These are phyloP conservation scores for Taxidea taxus DNA, from an alignment of 2,113 vertebrate genomes.

Conservation along the genomic window DNA sequence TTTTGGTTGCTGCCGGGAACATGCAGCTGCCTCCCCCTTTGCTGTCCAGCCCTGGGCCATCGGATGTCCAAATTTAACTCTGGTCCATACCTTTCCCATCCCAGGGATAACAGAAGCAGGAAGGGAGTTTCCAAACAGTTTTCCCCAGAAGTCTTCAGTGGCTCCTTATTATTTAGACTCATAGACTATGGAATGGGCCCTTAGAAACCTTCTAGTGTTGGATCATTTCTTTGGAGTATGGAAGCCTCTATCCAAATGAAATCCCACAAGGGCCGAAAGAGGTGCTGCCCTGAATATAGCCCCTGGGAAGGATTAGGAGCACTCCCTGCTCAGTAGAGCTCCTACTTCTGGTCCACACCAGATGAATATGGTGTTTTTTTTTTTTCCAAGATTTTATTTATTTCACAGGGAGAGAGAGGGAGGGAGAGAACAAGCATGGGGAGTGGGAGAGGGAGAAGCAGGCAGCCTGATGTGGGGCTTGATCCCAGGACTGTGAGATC, in stretches of 20 bases:
- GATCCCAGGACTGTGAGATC: not conserved
- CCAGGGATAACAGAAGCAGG: not conserved
- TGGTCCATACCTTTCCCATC: not conserved
- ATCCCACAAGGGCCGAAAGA: not conserved
- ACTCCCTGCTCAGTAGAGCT: not conserved
- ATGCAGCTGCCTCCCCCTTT: not conserved
- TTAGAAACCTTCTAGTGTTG: not conserved
- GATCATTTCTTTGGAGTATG: not conserved
- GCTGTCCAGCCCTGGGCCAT: not conserved
- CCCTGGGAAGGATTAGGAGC: not conserved
- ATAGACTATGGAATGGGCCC: not conserved
- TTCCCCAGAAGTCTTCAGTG: not conserved
- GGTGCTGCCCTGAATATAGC: not conserved
- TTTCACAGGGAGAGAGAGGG: not conserved
- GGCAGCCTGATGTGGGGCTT: not conserved
- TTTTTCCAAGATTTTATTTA: not conserved
- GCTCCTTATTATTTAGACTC: not conserved
- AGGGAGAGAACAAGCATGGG: not conserved
- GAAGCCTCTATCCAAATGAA: not conserved
- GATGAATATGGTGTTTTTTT: not conserved
- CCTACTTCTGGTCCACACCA: rapidly evolving
- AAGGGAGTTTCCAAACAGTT: not conserved
- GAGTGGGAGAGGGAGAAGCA: not conserved
- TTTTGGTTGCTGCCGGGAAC: not conserved
- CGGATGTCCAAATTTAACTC: not conserved